Evolutionary conservation across 2,113 vertebrate genomes (phyloP).

Genomic region (Rhodinocichla rosea): DNA sequence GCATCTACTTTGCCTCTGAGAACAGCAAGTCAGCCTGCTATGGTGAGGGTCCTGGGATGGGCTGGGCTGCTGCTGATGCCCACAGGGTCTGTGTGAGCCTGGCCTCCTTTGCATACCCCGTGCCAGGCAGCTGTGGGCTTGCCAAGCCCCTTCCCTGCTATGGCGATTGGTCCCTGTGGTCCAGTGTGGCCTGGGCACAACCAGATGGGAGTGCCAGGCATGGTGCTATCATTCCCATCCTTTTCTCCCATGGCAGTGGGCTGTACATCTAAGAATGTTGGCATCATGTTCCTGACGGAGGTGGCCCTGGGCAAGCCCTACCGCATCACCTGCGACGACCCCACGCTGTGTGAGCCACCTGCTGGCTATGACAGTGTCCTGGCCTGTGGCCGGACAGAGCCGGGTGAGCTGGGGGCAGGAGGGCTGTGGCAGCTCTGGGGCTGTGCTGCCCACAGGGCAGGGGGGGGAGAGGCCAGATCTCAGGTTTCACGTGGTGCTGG

Average conservation of each 20-base stretch:
- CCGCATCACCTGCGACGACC: conserved; percentile 70
- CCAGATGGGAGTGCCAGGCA: background rate
- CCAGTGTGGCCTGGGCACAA: background rate
- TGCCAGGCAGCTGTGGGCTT: background rate
- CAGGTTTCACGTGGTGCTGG: rapidly evolving
- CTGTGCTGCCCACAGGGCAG: rapidly evolving
- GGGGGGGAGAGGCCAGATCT: background rate
- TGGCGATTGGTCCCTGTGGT: background rate
- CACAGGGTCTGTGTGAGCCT: background rate
- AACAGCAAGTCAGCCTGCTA: conserved; percentile 85
- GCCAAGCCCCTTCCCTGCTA: background rate
- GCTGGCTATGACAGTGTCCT: conserved; percentile 81
- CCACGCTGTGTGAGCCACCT: conserved; percentile 70
- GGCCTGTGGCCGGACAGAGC: conserved; percentile 81
- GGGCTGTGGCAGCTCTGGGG: background rate
- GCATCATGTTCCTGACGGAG: conserved; percentile 91
- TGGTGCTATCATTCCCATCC: background rate
- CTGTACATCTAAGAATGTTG: conserved; percentile 54
- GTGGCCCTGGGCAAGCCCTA: conserved; percentile 85
- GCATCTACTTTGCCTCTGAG: conserved; percentile 92
- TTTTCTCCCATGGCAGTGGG: conserved; percentile 63
- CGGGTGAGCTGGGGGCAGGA: conserved; percentile 70
- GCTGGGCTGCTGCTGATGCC: background rate
- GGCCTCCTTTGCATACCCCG: rapidly evolving
- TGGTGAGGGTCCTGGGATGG: conserved; percentile 66